These are phyloP conservation scores for Nipponacmea schrenckii DNA, from an alignment of 2,888 invertebrate species.

Conservation along the genomic window DNA sequence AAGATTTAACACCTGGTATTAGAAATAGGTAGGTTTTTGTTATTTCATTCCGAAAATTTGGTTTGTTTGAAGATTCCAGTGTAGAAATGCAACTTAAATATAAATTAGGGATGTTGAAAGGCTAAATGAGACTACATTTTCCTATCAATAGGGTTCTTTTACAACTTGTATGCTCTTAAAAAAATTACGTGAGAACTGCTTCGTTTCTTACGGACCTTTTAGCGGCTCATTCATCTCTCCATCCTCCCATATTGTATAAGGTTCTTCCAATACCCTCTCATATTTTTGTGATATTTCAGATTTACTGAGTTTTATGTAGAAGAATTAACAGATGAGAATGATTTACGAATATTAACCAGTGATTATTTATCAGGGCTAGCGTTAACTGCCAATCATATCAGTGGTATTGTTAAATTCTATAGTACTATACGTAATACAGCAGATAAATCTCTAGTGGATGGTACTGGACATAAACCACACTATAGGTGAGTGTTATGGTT, in stretches of 20 bases:
- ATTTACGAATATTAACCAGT: constrained; percentile 74
- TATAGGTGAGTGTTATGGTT: constrained; percentile 74
- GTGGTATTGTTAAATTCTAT: constrained; percentile 88
- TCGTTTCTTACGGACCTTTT: too few species aligned
- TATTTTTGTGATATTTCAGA: constrained; percentile 49
- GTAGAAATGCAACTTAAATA: too few species aligned
- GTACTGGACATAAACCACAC: constrained; percentile 88
- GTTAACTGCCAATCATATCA: constrained; percentile 77
- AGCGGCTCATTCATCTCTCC: too few species aligned
- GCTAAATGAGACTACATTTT: too few species aligned
- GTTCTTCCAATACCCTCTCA: too few species aligned
- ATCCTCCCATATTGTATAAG: too few species aligned
- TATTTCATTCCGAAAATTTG: too few species aligned
- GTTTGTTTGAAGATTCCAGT: too few species aligned
- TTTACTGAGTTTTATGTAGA: constrained; percentile 97
- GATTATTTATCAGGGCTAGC: constrained; percentile 82
- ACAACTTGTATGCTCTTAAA: too few species aligned
- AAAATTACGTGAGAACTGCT: too few species aligned
- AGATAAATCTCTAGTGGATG: constrained; percentile 80
- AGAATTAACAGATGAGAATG: constrained; percentile 83
- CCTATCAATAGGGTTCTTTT: too few species aligned
- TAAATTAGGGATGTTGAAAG: too few species aligned
- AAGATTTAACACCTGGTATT: constrained; percentile 90
- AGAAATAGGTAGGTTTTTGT: constrained; percentile 77
- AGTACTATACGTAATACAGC: constrained; percentile 80